Base-by-base conservation (phyloP, 2,888 invertebrate genomes). In the Drosophila mercatorum region DNA sequence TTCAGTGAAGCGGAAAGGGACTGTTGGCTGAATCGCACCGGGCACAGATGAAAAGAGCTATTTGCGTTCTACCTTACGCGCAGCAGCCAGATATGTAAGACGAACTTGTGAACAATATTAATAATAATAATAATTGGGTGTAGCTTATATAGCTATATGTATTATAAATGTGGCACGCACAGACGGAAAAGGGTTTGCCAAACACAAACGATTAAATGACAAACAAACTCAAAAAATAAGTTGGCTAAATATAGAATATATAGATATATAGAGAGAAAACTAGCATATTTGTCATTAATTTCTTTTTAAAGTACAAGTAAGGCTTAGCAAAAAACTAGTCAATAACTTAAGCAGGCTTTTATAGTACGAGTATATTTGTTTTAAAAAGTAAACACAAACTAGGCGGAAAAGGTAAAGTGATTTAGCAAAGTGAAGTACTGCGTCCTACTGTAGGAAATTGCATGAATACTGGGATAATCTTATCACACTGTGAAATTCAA, bases 1-100 rank as follows among this genome's bases (percentile, higher is more conserved):
- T 67, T 81, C 81, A 78, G 26, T 78, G 70, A 67, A 62, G 68
- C 68, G 56, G 70, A 76, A 72, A 28, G 63, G 46, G 46, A 55
- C 55, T 26, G 40, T 40, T 49, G 60, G 52, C 28, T 53, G 55
- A 72, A 59, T 61, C 31, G 10, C 26, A 53, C 41, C 8, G 52
- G 47, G 14, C 36, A 31, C 34, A 49, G 34, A 55, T 71, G 56
- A 57, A 72, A 57, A 38, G 44, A 65, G 52, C 44, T 43, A 62
- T 62, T 71, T 71, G 40, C 31, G 51, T 57, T 28, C 28, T 41
- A 47, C 22, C 41, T n/a, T 41, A n/a, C 34, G 28, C n/a, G 6
- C 56, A 22, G 41, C 22, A 52, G 56, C 34, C 52, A 52, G 51
- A 61, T 28, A 52, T 11, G 10, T n/a, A 12, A 43, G 53, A 41